Percentiles rank a stretch among this genome's conserved stretches.
Conservation (phyloP, 2,888 invertebrate genomes). For the Neoscelio sp. region DNA sequence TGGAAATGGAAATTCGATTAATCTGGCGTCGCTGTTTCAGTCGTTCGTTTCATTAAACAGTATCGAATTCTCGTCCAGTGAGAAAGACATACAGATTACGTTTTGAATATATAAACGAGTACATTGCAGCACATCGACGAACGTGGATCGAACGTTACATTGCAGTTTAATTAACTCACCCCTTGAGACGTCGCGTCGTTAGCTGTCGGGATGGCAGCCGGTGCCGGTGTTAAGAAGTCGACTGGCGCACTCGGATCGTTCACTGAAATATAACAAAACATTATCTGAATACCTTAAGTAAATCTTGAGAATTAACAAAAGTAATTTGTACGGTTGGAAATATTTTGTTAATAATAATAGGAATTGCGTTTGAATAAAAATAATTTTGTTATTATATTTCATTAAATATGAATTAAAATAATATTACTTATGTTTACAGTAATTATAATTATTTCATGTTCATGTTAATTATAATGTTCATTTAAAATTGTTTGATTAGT, state of each 20-base stretch:
- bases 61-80: conserved; percentile 29
- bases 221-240: conserved; percentile 84
- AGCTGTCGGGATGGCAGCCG: conserved; percentile 72
- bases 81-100: conserved; percentile 21
- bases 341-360: too few relatives aligned
- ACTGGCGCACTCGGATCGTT: conserved; percentile 85
- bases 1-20: too few relatives aligned
- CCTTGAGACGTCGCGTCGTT: conserved; percentile 77
- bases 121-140: conserved; percentile 40
- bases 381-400: too few relatives aligned
- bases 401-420: too few relatives aligned
- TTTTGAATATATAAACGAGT: conserved; percentile 25
- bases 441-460: too few relatives aligned
- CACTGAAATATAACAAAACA: conserved; percentile 74
- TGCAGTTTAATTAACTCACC: conserved; percentile 75
- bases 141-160: conserved; percentile 23
- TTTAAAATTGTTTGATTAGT: too few relatives aligned
- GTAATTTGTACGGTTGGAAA: neutral
- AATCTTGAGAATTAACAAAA: neutral
- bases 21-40: conserved; percentile 24
- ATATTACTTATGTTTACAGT: too few relatives aligned
- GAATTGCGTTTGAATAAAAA: conserved; percentile 1
- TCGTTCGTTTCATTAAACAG: conserved; percentile 18
- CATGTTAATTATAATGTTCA: too few relatives aligned
- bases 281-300: neutral